These are phyloP conservation scores for Arrhamphus sclerolepis DNA, from an alignment of 2,797 vertebrate genomes.

Conservation along the genomic window DNA sequence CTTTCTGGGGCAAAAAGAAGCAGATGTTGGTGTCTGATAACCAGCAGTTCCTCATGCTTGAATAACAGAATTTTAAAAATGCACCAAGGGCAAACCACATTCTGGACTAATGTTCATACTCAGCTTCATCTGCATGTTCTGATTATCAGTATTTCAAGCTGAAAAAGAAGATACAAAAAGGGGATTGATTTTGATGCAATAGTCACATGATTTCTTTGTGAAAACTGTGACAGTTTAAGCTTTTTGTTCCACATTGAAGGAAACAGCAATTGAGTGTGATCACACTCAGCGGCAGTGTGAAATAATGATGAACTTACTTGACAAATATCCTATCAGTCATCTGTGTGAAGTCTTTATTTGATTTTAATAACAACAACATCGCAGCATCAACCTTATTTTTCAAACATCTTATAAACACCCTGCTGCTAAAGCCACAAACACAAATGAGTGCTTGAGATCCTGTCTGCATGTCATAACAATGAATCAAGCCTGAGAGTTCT, in stretches of 20 bases:
- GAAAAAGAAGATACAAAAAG: constrained; percentile 1
- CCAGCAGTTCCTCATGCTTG: constrained; percentile 29
- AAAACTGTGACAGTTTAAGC: constrained; percentile 15
- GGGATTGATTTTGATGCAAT: constrained; percentile 3
- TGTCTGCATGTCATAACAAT: neutral
- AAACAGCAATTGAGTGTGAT: constrained; percentile 13
- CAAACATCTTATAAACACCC: constrained; percentile 17
- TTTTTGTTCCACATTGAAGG: constrained; percentile 17
- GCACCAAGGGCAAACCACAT: constrained; percentile 21
- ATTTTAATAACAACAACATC: constrained; percentile 24
- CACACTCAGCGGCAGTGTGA: constrained; percentile 15
- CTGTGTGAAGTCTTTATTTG: constrained; percentile 18
- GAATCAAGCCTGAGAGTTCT: neutral
- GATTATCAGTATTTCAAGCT: constrained; percentile 15
- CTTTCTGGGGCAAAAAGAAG: constrained; percentile 23
- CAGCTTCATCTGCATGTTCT: constrained; percentile 22
- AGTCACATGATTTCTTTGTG: constrained; percentile 23
- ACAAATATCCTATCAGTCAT: constrained; percentile 36
- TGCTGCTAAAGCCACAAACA: constrained; percentile 30
- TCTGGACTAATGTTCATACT: constrained; percentile 30
- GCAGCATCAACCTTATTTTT: neutral
- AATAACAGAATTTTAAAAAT: too few species aligned
- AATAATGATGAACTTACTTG: constrained; percentile 14
- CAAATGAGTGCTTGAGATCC: constrained; percentile 1
- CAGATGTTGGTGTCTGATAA: constrained; percentile 44